Evolutionary conservation across 1,140 invertebrate genomes (phyloP), one percentile per base, ranked within the genome.

Genomic region (Luehdorfia chinensis): DNA sequence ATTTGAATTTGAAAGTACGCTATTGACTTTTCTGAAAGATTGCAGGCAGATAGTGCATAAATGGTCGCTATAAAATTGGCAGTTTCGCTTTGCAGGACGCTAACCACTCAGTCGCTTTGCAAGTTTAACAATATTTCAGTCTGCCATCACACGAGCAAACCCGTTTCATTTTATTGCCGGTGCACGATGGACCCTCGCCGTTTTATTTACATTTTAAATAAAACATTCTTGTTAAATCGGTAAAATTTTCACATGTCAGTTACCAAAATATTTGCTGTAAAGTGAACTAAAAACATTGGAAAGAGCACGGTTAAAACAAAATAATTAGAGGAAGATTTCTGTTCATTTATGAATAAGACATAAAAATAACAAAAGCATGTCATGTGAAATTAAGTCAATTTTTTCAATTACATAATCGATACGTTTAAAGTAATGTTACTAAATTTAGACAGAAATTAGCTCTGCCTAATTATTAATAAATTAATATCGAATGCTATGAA

Each of bases 101-200:
- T 53, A 70, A 59, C 59, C 63, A 61, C 45, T 68, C 63, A 32
- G 45, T 57, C 67, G 60, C 75, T 80, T 77, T 79, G 67, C 68
- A 79, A 77, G 70, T 77, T 84, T 81, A 81, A 84, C 70, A 73
- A 79, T 77, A 79, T 79, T 84, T 77, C 75, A 77, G 62, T 57
- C 49, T 45, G 48, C 60, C 58, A 61, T 69, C 66, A 66, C 66
- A 69, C 52, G 49, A 59, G 71, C 58, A 67, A 57, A 63, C 54
- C 59, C 43, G 59, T 78, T 80, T 74, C 64, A 70, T 84, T 80
- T 71, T 69, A 75, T 72, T 67, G 66, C 49, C 57, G 55, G 58
- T 59, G 55, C 68, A 61, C 75, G 66, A 75, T 72, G 69, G 65
- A 67, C 61, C 59, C 59, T 51, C 62, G 47, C 59, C 59, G 59